Percentiles rank a stretch among this genome's conserved stretches.
phyloP scores from a whole-genome alignment of 2,888 invertebrate genomes.

The Cotesia congregata region DNA sequence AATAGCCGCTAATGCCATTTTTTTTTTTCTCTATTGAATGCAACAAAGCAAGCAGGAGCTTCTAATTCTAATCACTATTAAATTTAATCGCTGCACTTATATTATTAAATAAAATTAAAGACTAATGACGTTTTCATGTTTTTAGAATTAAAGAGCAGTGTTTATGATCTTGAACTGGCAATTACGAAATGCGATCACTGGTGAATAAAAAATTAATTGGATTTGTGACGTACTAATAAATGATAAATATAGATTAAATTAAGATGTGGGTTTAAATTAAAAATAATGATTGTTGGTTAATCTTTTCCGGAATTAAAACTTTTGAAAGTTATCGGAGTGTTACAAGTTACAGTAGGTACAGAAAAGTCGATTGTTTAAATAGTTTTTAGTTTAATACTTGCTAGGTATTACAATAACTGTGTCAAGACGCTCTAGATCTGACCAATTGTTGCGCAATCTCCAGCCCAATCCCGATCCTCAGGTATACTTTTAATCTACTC shows the following conservation, averaged over 20 bases:
- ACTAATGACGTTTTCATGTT: neutral
- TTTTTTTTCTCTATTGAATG: neutral
- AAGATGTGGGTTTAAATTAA: neutral
- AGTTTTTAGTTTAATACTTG: conserved; percentile 51
- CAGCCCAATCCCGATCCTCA: conserved; percentile 57
- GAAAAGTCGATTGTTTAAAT: neutral
- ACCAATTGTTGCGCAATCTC: conserved; percentile 58
- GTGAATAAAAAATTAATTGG: neutral
- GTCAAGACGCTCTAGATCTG: conserved; percentile 64
- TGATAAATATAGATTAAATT: neutral
- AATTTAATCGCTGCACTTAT: too few relatives aligned
- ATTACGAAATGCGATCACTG: neutral
- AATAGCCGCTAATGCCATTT: neutral
- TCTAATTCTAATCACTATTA: too few relatives aligned
- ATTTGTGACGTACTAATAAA: neutral
- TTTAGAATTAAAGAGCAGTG: neutral
- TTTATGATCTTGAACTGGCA: neutral
- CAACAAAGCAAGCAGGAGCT: too few relatives aligned
- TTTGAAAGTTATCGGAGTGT: neutral
- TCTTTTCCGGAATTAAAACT: neutral
- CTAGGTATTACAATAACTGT: conserved; percentile 56
- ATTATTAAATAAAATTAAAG: too few relatives aligned
- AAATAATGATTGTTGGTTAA: neutral
- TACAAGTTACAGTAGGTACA: neutral
- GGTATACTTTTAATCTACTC: conserved; percentile 51